These are phyloP conservation scores for Drosophila histrio DNA, from an alignment of 2,888 invertebrate genomes.

Conservation along the genomic window DNA sequence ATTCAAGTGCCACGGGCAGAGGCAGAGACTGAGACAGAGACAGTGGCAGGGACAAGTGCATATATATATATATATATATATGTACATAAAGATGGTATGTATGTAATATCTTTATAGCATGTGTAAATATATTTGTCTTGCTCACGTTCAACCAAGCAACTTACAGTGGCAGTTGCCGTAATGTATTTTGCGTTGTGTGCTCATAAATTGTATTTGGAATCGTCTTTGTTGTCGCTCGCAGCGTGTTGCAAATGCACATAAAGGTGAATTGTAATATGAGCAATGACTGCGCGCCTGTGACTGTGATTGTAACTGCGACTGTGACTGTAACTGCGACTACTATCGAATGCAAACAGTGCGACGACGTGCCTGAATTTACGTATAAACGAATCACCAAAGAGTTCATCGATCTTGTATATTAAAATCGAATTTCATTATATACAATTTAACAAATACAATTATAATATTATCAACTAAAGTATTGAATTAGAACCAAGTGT, in stretches of 20 bases:
- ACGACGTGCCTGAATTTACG: background rate
- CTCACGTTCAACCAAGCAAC: conserved; percentile 20
- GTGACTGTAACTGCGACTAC: background rate
- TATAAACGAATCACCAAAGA: background rate
- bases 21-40: background rate
- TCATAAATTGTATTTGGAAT: conserved; percentile 50
- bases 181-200: conserved; percentile 46
- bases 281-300: conserved; percentile 23
- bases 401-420: conserved; percentile 9
- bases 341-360: background rate
- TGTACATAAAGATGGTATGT: conserved; percentile 3
- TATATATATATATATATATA: background rate
- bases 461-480: background rate
- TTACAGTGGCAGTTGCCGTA: conserved; percentile 47
- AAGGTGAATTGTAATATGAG: conserved; percentile 27
- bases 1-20: conserved; percentile 25
- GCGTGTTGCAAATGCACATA: conserved; percentile 49
- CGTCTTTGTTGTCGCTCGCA: conserved; percentile 42
- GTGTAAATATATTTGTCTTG: conserved; percentile 24
- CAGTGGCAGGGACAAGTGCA: background rate
- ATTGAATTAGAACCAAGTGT: background rate
- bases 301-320: conserved; percentile 8
- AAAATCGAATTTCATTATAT: background rate
- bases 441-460: background rate
- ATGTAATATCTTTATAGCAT: conserved; percentile 19